Evolutionary conservation across 2,113 vertebrate genomes (phyloP), one percentile per base, ranked within the genome.

Genomic region (Labeo rohita): DNA sequence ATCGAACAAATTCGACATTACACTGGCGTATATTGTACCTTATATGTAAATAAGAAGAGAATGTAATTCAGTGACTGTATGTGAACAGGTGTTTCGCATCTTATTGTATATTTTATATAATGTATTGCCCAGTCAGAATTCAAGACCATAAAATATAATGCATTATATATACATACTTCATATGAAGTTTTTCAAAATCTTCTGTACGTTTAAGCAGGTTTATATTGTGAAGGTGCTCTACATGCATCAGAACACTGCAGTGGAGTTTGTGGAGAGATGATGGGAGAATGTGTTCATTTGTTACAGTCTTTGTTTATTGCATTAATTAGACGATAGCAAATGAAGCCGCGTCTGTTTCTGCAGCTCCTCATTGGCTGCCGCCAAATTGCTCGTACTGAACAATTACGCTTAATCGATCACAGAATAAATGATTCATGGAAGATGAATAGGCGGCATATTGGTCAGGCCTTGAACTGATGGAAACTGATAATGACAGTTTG

Each of bases 361-460:
- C 93, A 92, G 93, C 94, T 96, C 92, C 96, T 97, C 96, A 97
- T 98, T 97, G 98, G 97, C 94, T 96, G 92, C 89, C 92, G 91
- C 94, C 96, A 97, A 98, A 98, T 97, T 97, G 95, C 96, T 94
- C 93, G 96, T 96, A 97, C 95, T 97, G 95, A 97, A 96, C 96
- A 97, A 97, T 98, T 98, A 97, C 94, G 95, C 89, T 95, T 96
- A 97, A 98, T 99, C 96, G 95, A 99, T 99, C 96, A 97, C 94
- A 89, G 96, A 97, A 97, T 97, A 98, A 99, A 98, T 98, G 97
- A 97, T 97, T 99, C 96, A 96, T 96, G 96, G 96, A 98, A 97
- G 98, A 99, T 97, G 95, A 97, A 99, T 98, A 95, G 95, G 93
- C 92, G 93, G 91, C 95, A 95, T 95, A 98, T 97, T 96, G 97